A percentile compares a stretch with the other conserved stretches of the same genome.
phyloP scores from a whole-genome alignment of 2,113 vertebrate genomes.

The Mystacornis crossleyi region DNA sequence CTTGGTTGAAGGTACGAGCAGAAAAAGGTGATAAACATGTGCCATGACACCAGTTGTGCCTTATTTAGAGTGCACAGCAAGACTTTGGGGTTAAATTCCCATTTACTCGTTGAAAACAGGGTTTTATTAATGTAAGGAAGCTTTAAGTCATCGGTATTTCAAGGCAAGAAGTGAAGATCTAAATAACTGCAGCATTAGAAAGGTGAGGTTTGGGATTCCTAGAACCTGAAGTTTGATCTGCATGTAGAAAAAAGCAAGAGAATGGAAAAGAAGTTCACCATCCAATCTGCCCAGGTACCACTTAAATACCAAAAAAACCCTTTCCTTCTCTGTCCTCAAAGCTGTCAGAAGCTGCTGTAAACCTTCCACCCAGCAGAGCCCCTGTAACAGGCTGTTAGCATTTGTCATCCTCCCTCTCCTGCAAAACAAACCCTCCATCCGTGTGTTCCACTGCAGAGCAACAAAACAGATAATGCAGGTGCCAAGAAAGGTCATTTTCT shows the following conservation, averaged over 20 bases:
- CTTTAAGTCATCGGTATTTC: neutral
- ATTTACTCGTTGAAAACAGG: rapidly evolving
- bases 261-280: neutral
- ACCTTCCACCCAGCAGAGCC: neutral
- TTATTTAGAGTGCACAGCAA: neutral
- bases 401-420: neutral
- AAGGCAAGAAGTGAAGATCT: neutral
- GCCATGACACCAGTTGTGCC: neutral
- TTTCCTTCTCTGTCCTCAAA: neutral
- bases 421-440: neutral
- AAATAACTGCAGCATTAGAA: neutral
- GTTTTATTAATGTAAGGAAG: neutral
- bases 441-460: neutral
- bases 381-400: neutral
- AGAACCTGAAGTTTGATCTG: neutral
- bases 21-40: neutral
- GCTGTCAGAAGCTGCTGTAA: neutral
- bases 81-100: neutral
- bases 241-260: neutral
- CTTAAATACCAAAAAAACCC: neutral
- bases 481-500: neutral
- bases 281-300: neutral
- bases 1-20: neutral
- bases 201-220: neutral
- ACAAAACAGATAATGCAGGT: neutral